Percentiles rank a stretch among this genome's conserved stretches.
Conservation (phyloP, 1,140 invertebrate genomes). For the Diachasmimorpha longicaudata region DNA sequence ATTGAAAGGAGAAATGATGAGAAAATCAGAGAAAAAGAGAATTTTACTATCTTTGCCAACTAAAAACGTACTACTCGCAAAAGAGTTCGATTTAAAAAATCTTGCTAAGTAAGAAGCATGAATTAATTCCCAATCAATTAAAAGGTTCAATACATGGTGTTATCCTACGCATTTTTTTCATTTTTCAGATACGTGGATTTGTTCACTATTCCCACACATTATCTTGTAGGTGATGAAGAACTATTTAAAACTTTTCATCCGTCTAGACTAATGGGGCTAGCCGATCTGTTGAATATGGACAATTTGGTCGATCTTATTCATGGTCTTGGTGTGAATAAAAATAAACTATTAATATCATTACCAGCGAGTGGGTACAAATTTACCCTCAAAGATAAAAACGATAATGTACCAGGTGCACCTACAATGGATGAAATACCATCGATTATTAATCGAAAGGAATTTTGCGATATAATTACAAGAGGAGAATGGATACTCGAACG, state of each 20-base stretch:
- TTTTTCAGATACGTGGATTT: conserved; percentile 65
- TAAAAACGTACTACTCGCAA: conserved; percentile 70
- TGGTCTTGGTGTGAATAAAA: conserved; percentile 73
- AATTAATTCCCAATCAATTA: neutral
- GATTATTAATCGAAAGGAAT: conserved; percentile 65
- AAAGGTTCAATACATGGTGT: neutral
- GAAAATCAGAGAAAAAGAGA: conserved; percentile 60
- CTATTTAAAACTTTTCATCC: conserved; percentile 73
- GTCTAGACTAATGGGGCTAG: conserved; percentile 76
- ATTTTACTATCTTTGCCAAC: conserved; percentile 68
- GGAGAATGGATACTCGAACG: conserved; percentile 78
- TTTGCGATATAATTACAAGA: conserved; percentile 68
- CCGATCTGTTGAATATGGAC: conserved; percentile 81
- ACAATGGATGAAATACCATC: conserved; percentile 64
- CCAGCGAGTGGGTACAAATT: conserved; percentile 74
- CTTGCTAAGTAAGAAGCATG: conserved; percentile 63
- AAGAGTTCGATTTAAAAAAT: conserved; percentile 73
- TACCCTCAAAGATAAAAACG: conserved; percentile 67
- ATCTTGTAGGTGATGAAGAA: conserved; percentile 69
- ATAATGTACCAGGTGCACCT: conserved; percentile 73
- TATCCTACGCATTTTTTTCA: neutral
- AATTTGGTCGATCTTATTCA: conserved; percentile 77
- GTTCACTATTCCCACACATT: conserved; percentile 75
- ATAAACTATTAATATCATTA: conserved; percentile 73
- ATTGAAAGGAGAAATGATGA: conserved; percentile 63